Evolutionary conservation across 2,888 invertebrate species (phyloP).

Genomic region (Phalera bucephala): DNA sequence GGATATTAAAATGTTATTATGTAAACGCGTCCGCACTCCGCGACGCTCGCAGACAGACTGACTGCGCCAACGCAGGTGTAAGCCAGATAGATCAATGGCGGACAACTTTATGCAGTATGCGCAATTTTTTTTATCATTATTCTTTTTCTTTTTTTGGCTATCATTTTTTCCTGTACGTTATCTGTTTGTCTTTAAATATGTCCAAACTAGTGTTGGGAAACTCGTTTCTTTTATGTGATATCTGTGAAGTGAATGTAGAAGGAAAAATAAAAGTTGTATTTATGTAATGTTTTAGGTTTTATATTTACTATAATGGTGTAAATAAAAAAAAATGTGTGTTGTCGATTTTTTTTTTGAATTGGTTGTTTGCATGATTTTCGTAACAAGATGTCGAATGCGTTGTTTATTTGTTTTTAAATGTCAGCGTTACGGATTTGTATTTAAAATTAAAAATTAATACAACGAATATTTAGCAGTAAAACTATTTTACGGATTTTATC

Average conservation of each 20-base stretch:
- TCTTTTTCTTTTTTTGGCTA: slow-evolving; percentile 14
- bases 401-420: no score
- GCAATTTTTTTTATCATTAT: slow-evolving; percentile 14
- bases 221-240: neutral
- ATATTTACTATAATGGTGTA: no score
- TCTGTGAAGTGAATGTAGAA: neutral
- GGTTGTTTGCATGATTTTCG: no score
- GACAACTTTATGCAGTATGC: slow-evolving; percentile 49
- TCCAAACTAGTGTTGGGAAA: neutral
- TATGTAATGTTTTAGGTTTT: no score
- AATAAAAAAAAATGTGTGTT: no score
- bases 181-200: slow-evolving; percentile 4
- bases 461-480: no score
- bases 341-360: no score
- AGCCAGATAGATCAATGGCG: slow-evolving; percentile 47
- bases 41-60: slow-evolving; percentile 40
- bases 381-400: no score
- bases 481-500: no score
- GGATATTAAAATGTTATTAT: slow-evolving; percentile 6
- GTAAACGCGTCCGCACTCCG: slow-evolving; percentile 16
- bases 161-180: slow-evolving; percentile 18
- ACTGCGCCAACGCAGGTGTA: slow-evolving; percentile 53
- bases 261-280: neutral
- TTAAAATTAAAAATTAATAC: no score
- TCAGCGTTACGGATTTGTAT: no score